These are phyloP conservation scores for Limnephilus rhombicus DNA, from an alignment of 2,888 invertebrate species.

Conservation along the genomic window DNA sequence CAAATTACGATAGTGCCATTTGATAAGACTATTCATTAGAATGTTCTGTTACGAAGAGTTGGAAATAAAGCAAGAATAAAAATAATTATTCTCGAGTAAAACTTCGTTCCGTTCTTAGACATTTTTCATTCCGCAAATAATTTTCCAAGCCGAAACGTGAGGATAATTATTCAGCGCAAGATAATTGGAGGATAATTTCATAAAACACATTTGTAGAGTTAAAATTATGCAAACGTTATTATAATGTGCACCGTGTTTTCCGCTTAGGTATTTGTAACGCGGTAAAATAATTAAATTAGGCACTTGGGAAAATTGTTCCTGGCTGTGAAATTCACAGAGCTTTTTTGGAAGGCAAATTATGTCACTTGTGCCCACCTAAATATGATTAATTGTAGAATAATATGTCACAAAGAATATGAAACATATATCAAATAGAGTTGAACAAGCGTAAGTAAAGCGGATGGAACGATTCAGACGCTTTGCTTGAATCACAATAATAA, in stretches of 20 bases:
- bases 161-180: neutral
- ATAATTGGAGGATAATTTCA: slow-evolving; percentile 35
- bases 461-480: too few species aligned
- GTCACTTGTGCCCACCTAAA: neutral
- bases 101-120: neutral
- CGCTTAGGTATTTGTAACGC: neutral
- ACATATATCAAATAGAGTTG: too few species aligned
- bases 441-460: neutral
- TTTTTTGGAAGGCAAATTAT: neutral
- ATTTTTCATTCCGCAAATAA: neutral
- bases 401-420: neutral
- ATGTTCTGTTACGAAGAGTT: neutral
- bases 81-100: neutral
- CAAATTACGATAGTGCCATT: slow-evolving; percentile 15
- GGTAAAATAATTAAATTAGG: neutral
- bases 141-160: neutral
- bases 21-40: slow-evolving; percentile 18
- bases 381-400: neutral
- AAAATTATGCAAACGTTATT: neutral
- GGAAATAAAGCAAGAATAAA: neutral
- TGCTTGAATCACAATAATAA: too few species aligned
- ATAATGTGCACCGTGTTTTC: neutral
- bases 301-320: neutral
- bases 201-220: slow-evolving; percentile 35
- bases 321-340: neutral